phyloP scores from a whole-genome alignment of 1,140 invertebrate species.

The Temnothorax longispinosus region DNA sequence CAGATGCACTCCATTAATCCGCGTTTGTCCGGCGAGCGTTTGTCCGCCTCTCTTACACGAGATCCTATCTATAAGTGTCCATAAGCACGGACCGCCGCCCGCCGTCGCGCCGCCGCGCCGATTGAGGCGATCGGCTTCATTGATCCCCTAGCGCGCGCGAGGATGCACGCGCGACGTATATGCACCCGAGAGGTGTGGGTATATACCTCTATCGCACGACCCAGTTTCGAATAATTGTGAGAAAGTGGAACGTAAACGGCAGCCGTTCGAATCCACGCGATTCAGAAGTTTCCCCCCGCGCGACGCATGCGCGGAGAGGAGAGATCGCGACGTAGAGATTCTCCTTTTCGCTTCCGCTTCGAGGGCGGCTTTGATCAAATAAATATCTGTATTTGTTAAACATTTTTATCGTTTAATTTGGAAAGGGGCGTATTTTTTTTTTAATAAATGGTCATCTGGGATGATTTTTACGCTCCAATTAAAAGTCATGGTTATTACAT shows the following conservation, averaged over 20 bases:
- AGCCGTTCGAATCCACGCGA: conserved; percentile 38
- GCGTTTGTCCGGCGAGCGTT: conserved; percentile 32
- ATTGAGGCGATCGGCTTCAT: conserved; percentile 24
- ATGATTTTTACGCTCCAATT: no score
- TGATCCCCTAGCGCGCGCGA: conserved; percentile 11
- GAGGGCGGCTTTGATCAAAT: background rate
- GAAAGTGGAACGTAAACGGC: conserved; percentile 43
- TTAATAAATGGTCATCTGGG: no score
- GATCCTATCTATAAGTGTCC: conserved; percentile 20
- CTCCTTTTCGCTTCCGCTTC: background rate
- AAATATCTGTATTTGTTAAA: background rate
- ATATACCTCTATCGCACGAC: conserved; percentile 18
- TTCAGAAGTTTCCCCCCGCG: background rate
- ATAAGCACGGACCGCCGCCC: background rate
- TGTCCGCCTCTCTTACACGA: background rate
- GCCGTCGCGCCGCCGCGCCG: background rate
- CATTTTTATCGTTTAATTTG: background rate
- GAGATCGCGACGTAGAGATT: background rate
- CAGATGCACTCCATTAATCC: conserved; percentile 42
- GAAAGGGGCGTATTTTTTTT: no score
- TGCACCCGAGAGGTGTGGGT: background rate
- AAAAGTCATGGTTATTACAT: no score
- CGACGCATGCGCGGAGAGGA: conserved; percentile 1
- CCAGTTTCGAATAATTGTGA: conserved; percentile 44
- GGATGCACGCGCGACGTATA: conserved; percentile 9